Evolutionary conservation across 2,113 vertebrate genomes (phyloP), one percentile per base, ranked within the genome.

Genomic region (Zosterops borbonicus): DNA sequence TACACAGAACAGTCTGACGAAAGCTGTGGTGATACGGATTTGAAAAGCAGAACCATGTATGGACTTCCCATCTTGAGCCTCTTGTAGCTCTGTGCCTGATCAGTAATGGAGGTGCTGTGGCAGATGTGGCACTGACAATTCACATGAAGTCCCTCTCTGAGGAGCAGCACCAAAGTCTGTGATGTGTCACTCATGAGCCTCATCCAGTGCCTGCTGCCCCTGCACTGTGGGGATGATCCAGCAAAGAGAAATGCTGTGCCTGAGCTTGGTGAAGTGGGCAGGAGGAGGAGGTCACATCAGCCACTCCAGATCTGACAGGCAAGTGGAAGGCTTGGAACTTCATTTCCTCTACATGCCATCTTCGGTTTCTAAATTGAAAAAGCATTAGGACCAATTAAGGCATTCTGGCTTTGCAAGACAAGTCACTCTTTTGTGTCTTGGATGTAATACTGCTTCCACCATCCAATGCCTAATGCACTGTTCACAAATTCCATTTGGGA

Each of bases 111-210:
- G 49, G 31, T 56, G 37, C 60, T 31, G 11, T 20, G 37, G 41
- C 37, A 75, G 28, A 2, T 63, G 28, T 27, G 35, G 42, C n/a
- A 10, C 27, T 75, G 25, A 7, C 5, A 31, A 4, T 24, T 55
- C 75, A 28, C 2, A 11, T 2, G 20, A 46, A 21, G 4, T 21
- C 50, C 17, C 44, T 44, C 20, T 39, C 52, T 59, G 49, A 70
- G 52, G 60, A 69, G 0, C 31, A 62, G 65, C 65, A 16, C 49
- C 0, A 2, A 25, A 5, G 39, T 11, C 56, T 80, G 41, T 55
- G 39, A 0, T 0, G 0, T 6, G 33, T n/a, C 42, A 18, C 21
- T 11, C 4, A 0, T 2, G 18, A 74, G 44, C 46, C 31, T 92
- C 9, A 29, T 22, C 37, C 29, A 25, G 44, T 28, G 49, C 35